Base-by-base conservation (phyloP, 2,888 invertebrate species). In the Polyploca ridens region DNA sequence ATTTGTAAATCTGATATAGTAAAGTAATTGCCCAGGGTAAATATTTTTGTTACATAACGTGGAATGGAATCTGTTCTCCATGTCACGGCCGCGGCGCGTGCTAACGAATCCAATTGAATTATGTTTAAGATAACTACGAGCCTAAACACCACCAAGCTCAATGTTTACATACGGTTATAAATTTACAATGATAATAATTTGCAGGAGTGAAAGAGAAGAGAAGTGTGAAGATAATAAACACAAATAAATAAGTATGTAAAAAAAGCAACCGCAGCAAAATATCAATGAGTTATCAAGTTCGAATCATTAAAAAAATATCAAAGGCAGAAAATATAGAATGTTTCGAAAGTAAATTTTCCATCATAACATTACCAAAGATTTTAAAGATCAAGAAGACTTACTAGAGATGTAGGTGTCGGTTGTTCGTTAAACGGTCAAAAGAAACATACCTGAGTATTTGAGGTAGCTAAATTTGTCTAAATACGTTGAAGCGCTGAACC, bases 41-140 rank as follows among this genome's bases (percentile, higher is more conserved):
- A 54, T 54, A 54, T 54, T 54, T 54, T 19, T 16, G 19, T 54
- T 54, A 54, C 54, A 19, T 54, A 54, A 54, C 19, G 54, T 54
- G 49, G 49, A 19, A 54, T 54, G 54, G 54, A 19, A 54, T 54
- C 54, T 19, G 54, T 54, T 54, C 54, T 19, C 19, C 54, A 19
- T 19, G 54, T 54, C 54, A 54, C 54, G 54, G 54, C 16, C 54
- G 54, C 54, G 19, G 19, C 54, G 19, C 54, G 54, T 54, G 54
- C 54, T 54, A 54, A 19, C 54, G 6, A n/a, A 54, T 54, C 54
- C 54, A 54, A 54, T 19, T 54, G 54, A 54, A 54, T 19, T 54
- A 54, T 19, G 54, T 10, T 19, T 19, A 54, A 54, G 54, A 54
- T 54, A 54, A 54, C 19, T 54, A 54, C 10, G 54, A 16, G 16